Conservation (phyloP, 2,113 vertebrate genomes). For the Microcebus griseorufus region DNA sequence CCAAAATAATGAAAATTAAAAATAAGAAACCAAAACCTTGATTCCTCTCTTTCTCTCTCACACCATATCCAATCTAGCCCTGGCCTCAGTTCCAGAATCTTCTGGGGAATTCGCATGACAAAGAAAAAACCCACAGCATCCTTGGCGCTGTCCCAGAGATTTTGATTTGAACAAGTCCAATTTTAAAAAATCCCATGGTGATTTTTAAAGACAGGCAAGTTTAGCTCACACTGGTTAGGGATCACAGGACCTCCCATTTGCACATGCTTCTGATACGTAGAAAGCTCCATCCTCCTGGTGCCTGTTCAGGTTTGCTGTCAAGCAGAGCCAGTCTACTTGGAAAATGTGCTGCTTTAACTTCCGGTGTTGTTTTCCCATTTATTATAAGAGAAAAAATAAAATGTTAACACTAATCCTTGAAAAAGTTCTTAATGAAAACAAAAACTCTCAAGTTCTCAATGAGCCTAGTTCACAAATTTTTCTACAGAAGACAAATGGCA, state of each 20-base stretch:
- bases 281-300: neutral
- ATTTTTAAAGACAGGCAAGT: neutral
- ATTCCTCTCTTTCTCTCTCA: neutral
- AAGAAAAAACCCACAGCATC: neutral
- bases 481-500: neutral
- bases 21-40: neutral
- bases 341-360: neutral
- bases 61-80: neutral
- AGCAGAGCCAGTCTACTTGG: neutral
- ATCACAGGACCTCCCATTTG: neutral
- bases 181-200: neutral
- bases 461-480: neutral
- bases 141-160: neutral
- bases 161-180: neutral
- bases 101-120: neutral
- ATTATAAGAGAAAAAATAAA: neutral
- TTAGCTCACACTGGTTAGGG: neutral
- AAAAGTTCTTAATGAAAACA: neutral
- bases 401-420: neutral
- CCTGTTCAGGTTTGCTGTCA: fast-evolving
- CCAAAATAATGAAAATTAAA: neutral
- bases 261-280: neutral
- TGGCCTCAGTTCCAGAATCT: neutral
- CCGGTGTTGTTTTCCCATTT: neutral
- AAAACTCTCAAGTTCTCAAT: neutral